Base-by-base conservation (phyloP, 92 coral and sea anemone species). In the Epizoanthus scotinus region DNA sequence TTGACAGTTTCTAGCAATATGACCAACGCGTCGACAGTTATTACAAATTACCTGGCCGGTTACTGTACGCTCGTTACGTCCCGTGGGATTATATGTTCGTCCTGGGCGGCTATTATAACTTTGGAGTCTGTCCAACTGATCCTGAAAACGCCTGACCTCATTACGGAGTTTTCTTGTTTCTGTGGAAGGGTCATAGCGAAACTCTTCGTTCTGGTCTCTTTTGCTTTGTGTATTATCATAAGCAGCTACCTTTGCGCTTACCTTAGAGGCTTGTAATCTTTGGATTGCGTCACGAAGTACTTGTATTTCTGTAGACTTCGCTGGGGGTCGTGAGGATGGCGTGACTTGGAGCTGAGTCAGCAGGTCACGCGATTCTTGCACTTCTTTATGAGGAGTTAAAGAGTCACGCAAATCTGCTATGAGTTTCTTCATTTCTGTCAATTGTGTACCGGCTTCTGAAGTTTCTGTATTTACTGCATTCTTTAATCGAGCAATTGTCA, bases 231-330 rank as follows among this genome's bases (percentile, higher is more conserved):
- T 15, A 22, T 21, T 27, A 58, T 44, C 77, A 19, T 70, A 47
- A 0, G 59, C 59, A 22, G 77, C 50, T 8, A 70, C 38, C 0
- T 13, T 36, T 2, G 36, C 25, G 9, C 29, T 6, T 6, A 49
- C 19, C 49, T n/a, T 47, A 8, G 58, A 19, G 8, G 14, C 19
- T 22, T 70, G 19, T 21, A 70, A 47, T 20, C 49, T 44, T 25
- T 49, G 53, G 8, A 70, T 67, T 67, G 53, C 72, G 4, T 36
- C 72, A 6, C 20, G 36, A 17, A 67, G 72, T 67, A 21, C 59
- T 44, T 49, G 75, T 25, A 70, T 18, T 5, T 70, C 75, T 1
- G 75, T 18, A 13, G 75, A 70, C 13, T 70, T n/a, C n/a, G 40
- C 40, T 34, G 40, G 40, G 40, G n/a, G n/a, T 69, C 6, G 56